Conservation (phyloP, 2,888 invertebrate species). For the Leucophenga montana region DNA sequence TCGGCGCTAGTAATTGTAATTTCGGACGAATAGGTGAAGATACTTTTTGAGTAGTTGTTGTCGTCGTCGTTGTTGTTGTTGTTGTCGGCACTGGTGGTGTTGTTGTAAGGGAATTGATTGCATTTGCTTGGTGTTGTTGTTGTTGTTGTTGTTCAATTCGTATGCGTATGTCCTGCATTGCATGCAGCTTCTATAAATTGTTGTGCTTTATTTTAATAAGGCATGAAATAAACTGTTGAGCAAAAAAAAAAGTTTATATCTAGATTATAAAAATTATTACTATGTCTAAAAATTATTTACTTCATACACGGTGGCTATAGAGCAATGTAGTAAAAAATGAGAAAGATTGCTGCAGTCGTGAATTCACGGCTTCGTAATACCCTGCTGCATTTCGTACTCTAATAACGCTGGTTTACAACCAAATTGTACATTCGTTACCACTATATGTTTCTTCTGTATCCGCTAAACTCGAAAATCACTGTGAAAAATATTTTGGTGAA, state of each 20-base stretch:
- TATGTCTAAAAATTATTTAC: neutral
- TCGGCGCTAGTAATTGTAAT: slow-evolving; percentile 54
- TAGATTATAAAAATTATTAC: neutral
- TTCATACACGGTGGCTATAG: no score
- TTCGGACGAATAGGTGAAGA: slow-evolving; percentile 38
- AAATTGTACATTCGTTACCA: no score
- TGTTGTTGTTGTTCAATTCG: slow-evolving; percentile 56
- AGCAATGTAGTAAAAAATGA: no score
- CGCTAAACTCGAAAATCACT: no score
- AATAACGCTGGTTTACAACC: no score
- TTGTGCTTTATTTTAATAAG: neutral
- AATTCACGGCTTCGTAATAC: no score
- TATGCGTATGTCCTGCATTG: slow-evolving; percentile 72
- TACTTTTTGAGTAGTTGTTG: neutral
- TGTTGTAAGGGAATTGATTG: neutral
- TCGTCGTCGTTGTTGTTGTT: slow-evolving; percentile 5
- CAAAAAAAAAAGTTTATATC: neutral
- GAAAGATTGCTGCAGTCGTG: no score
- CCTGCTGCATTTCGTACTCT: no score
- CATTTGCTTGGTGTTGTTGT: slow-evolving; percentile 38
- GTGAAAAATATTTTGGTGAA: no score
- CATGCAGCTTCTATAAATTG: slow-evolving; percentile 40
- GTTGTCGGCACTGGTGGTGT: slow-evolving; percentile 22
- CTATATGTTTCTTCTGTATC: no score
- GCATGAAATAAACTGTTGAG: neutral